A percentile compares a stretch with the other conserved stretches of the same genome.
Evolutionary conservation across 1,140 invertebrate genomes (phyloP).

Genomic region (Asobara japonica): DNA sequence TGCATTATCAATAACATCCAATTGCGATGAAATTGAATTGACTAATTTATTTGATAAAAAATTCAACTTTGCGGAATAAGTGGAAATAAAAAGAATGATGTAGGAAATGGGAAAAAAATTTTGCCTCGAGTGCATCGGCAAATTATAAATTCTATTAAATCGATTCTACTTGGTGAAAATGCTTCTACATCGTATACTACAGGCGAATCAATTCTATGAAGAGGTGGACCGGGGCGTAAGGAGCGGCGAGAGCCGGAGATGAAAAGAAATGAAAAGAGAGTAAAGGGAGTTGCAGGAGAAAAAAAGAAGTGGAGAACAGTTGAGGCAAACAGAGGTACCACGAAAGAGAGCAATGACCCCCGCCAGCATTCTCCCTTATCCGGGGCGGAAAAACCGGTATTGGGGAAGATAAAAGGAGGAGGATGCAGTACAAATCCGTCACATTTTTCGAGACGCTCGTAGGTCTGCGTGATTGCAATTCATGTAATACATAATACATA

Average conservation of each 20-base stretch:
- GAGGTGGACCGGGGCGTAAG: neutral
- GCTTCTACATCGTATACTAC: neutral
- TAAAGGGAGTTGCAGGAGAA: neutral
- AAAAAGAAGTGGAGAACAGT: neutral
- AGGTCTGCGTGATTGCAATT: neutral
- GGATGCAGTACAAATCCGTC: neutral
- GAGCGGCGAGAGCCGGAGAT: neutral
- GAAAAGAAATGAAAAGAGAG: neutral
- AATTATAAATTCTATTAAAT: constrained; percentile 16
- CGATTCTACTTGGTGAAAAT: constrained; percentile 6
- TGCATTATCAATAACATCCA: neutral
- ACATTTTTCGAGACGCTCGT: neutral
- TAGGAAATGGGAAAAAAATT: neutral
- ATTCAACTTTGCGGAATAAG: neutral
- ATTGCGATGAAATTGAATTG: neutral
- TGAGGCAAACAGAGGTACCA: constrained; percentile 5
- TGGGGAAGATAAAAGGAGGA: neutral
- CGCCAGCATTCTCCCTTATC: neutral
- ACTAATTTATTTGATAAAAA: neutral
- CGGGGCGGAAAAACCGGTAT: neutral
- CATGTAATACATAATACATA: constrained; percentile 4
- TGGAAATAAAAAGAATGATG: neutral
- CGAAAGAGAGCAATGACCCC: constrained; percentile 14
- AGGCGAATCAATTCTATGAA: neutral
- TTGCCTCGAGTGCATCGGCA: neutral